Base-by-base conservation (phyloP, 2,888 invertebrate genomes). In the Tinea pellionella region DNA sequence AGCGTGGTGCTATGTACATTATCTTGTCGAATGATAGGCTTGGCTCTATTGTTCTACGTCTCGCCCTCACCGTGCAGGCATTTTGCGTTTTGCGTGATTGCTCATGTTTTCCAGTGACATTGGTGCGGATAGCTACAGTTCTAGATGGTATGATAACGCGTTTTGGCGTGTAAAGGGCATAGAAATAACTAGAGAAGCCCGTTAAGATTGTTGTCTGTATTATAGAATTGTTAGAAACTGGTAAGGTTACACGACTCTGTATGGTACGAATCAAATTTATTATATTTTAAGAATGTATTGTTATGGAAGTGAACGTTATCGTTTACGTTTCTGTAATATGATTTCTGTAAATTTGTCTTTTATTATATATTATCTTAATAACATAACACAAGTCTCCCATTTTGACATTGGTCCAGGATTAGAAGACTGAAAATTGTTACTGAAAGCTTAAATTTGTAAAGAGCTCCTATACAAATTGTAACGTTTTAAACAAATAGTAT, bases 41-140 rank as follows among this genome's bases (percentile, higher is more conserved):
- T 67, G 72, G 66, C 66, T 57, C 62, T 68, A 71, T 72, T 72
- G 71, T 72, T 71, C 64, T 64, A 63, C 64, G 68, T 63, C 65
- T 64, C 67, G 66, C 63, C 63, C 61, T 64, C 32, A 57, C 57
- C 57, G 57, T 57, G 57, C 57, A 61, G 61, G 59, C 61, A 61
- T 61, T 60, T 59, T 53, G 60, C 62, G 61, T 61, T 60, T 59
- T 53, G 60, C 62, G 61, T 62, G 60, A 64, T 63, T 63, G 64
- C 57, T 62, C 63, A 61, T 32, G 63, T 62, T 62, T 59, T 16
- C 24, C 53, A 62, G 59, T 63, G 63, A 62, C 60, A 61, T 61
- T 60, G 59, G 61, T 42, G 58, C 58, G 58, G 30, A 57, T 57
- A 32, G 57, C 16, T 24, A 24, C 53, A 53, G 53, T 57, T 55